Base-by-base conservation (phyloP, 1,140 invertebrate species). In the Popillia japonica region DNA sequence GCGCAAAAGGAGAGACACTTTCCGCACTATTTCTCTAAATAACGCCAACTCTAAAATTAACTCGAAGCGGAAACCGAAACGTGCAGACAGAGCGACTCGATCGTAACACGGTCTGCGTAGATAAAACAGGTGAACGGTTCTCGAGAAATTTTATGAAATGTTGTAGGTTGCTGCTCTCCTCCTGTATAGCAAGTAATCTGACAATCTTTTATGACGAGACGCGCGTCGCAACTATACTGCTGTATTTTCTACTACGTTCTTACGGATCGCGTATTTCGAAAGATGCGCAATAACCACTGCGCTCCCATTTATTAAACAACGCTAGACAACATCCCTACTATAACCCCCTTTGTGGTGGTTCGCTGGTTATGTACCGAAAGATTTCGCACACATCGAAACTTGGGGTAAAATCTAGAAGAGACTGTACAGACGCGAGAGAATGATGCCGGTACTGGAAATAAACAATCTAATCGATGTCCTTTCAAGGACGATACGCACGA, bases 301-400 rank as follows among this genome's bases (percentile, higher is more conserved):
- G 48, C 48, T 55, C 6, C 48, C 48, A 55, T 55, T 17, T 55
- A 55, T 55, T 55, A 55, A 55, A 55, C 48, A 48, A 48, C 44
- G 44, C 44, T 14, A n/a, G 48, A 55, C 11, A 55, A 17, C 14
- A 55, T 55, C 48, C 48, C 48, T 55, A n/a, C 48, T 55, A 34
- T 34, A 34, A 55, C 48, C 48, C 48, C 48, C 2, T 55, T 17
- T 17, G 17, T 55, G 48, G 11, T 55, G 42, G 17, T 55, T 55
- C 17, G 48, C 14, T n/a, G 14, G 14, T 14, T 55, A 55, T 34
- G 27, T 34, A 34, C 27, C 4, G 14, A n/a, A 55, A 55, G 48
- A 3, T 44, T 55, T 55, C 14, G n/a, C 48, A 14, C 17, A 55
- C 14, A 3, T 17, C 48, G 44, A 55, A 44, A 44, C 14, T 2